Conservation (phyloP, 1,140 invertebrate genomes). For the Calliopsis andreniformis region DNA sequence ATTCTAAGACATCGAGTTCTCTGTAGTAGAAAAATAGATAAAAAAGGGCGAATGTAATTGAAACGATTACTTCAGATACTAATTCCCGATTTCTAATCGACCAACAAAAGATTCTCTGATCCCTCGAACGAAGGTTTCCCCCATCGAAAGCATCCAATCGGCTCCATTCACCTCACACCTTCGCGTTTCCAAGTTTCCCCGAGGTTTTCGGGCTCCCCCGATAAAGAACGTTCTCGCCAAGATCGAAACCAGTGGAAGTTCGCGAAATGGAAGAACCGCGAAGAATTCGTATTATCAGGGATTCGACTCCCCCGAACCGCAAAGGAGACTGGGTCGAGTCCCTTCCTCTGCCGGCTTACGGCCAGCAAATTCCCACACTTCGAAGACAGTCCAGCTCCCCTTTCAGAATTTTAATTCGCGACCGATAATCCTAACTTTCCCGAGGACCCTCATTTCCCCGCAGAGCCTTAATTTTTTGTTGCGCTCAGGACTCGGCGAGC, state of each 20-base stretch:
- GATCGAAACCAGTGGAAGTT: neutral
- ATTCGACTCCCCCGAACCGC: neutral
- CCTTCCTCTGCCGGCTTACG: neutral
- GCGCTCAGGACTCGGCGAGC: neutral
- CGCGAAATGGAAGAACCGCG: conserved; percentile 18
- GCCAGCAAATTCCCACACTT: conserved; percentile 3
- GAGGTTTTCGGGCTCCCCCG: neutral
- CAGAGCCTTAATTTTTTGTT: no score
- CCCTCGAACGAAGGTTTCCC: neutral
- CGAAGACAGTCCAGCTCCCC: conserved; percentile 6
- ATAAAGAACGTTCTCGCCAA: neutral
- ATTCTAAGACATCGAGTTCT: no score
- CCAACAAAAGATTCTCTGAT: neutral
- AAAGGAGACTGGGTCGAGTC: neutral
- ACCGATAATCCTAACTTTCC: neutral
- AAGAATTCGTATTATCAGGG: conserved; percentile 36
- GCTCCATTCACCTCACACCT: neutral
- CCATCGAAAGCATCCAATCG: neutral
- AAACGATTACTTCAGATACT: no score
- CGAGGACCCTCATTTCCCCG: neutral
- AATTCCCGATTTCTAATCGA: no score
- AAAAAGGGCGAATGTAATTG: no score
- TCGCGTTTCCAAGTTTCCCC: neutral
- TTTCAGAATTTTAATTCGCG: conserved; percentile 9
- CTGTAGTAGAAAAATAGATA: no score